A percentile compares a stretch with the other conserved stretches of the same genome.
These are phyloP conservation scores for Phallusia fumigata DNA, from an alignment of 23 tunicate species.

Conservation along the genomic window DNA sequence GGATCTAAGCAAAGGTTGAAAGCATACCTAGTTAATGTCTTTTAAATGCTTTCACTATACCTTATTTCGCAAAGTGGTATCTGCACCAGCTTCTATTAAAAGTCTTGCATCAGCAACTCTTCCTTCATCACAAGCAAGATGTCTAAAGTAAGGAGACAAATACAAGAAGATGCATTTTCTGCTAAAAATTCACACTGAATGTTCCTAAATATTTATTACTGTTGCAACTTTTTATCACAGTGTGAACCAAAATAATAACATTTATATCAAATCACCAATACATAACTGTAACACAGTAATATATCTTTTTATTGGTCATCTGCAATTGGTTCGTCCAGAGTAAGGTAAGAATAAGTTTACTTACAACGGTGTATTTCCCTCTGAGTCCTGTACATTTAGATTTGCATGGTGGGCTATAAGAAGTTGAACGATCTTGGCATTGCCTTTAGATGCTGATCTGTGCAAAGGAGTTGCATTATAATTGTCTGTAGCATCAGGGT, in stretches of 20 bases:
- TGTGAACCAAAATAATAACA: no score
- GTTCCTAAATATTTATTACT: no score
- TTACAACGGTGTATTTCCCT: constrained; percentile 89
- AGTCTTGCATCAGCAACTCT: constrained; percentile 46
- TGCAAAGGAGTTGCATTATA: constrained; percentile 79
- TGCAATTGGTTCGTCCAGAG: no score
- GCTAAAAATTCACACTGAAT: no score
- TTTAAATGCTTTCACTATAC: constrained; percentile 9
- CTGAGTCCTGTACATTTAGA: constrained; percentile 65
- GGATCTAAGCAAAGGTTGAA: no score
- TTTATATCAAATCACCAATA: no score
- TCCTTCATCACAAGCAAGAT: constrained; percentile 88
- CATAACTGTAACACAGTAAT: no score
- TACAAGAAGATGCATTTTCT: no score
- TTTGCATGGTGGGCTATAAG: constrained; percentile 73
- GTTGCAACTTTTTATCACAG: no score
- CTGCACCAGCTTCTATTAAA: constrained; percentile 83
- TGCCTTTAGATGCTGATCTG: constrained; percentile 92
- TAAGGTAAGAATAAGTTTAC: not conserved
- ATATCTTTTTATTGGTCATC: no score
- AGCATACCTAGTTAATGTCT: no score
- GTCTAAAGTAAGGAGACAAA: constrained; percentile 22
- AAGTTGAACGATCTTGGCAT: constrained; percentile 71
- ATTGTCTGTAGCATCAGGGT: constrained; percentile 75
- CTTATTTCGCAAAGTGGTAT: constrained; percentile 55